A percentile compares a stretch with the other conserved stretches of the same genome.
Conservation (phyloP, 2,888 invertebrate species). For the Netelia melanura region DNA sequence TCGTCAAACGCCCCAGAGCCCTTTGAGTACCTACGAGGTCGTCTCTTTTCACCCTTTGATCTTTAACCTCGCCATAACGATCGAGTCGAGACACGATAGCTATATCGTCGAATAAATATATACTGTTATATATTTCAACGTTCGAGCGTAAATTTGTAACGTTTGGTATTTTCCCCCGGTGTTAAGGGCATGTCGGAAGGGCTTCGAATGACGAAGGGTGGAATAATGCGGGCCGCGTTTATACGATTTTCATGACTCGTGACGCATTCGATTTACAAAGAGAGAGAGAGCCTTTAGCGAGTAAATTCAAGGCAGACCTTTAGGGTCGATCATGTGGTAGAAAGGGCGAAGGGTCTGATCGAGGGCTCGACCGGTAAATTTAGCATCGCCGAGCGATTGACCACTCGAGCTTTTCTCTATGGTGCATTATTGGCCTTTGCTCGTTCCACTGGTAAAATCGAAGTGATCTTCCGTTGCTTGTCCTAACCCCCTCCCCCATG, state of each 20-base stretch:
- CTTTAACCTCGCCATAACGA: constrained; percentile 8
- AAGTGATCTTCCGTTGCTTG: neutral
- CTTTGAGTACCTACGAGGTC: constrained; percentile 14
- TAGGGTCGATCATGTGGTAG: neutral
- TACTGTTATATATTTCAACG: constrained; percentile 14
- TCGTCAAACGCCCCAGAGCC: constrained; percentile 27
- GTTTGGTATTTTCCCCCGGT: neutral
- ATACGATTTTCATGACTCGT: neutral
- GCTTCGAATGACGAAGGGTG: constrained; percentile 31
- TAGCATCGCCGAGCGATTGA: neutral
- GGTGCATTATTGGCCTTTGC: neutral
- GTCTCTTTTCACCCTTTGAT: constrained; percentile 50
- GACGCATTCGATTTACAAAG: neutral
- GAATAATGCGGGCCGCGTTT: neutral
- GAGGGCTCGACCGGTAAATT: neutral
- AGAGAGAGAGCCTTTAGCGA: neutral
- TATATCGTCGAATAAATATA: neutral
- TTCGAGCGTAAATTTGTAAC: constrained; percentile 47
- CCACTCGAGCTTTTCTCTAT: neutral
- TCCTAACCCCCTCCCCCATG: neutral
- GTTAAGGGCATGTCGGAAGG: constrained; percentile 1
- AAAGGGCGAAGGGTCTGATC: neutral
- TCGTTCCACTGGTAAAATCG: neutral
- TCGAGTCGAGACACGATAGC: neutral
- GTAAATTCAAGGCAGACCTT: neutral